Percentiles rank a stretch among this genome's conserved stretches.
Conservation (phyloP, 2,113 vertebrate species). For the Pungitius pungitius region DNA sequence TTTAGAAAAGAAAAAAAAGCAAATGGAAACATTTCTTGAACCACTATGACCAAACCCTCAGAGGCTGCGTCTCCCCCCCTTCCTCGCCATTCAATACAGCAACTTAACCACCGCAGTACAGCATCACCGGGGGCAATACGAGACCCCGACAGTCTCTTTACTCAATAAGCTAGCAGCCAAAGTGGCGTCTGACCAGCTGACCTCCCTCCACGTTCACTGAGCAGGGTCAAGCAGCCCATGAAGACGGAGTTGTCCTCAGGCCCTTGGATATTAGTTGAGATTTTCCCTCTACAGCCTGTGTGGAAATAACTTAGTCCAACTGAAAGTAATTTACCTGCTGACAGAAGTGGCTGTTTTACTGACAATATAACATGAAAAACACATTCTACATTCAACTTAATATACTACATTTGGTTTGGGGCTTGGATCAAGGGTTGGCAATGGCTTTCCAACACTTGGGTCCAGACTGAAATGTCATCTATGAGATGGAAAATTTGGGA, state of each 20-base stretch:
- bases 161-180: conserved; percentile 54
- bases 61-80: conserved; percentile 20
- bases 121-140: conserved; percentile 42
- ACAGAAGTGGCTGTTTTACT: not conserved
- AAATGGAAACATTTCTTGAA: conserved; percentile 22
- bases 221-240: conserved; percentile 61
- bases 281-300: conserved; percentile 22
- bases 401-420: not conserved
- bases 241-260: conserved; percentile 50
- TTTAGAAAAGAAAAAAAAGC: conserved; percentile 37
- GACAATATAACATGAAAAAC: not conserved
- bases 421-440: not conserved
- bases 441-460: not conserved
- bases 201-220: conserved; percentile 33
- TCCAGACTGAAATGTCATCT: not conserved
- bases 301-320: not conserved
- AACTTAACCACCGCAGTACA: conserved; percentile 30
- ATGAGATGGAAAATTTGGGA: not conserved
- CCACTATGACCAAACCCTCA: conserved; percentile 16
- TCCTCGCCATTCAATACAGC: conserved; percentile 41
- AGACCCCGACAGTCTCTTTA: conserved; percentile 39
- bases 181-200: conserved; percentile 63
- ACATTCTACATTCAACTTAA: not conserved
- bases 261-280: conserved; percentile 37
- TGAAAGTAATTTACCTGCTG: not conserved